Conservation (phyloP, 2,888 invertebrate species). For the Dicroscelio sp. region DNA sequence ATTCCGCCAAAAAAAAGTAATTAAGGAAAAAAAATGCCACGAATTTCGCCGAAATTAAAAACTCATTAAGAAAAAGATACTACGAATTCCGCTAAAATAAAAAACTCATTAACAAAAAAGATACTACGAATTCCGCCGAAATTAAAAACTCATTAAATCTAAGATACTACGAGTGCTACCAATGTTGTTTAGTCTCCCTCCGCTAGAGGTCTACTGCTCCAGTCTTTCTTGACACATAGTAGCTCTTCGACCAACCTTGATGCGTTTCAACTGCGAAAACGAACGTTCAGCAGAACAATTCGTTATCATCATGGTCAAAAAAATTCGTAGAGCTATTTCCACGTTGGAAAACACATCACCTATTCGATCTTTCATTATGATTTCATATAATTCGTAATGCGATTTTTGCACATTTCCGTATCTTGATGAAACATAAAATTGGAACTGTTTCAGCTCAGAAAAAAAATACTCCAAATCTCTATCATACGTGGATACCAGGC, state of each 20-base stretch:
- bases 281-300: constrained; percentile 22
- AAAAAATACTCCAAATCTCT: constrained; percentile 37
- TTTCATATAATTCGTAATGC: constrained; percentile 21
- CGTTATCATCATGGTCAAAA: constrained; percentile 19
- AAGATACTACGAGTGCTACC: no score
- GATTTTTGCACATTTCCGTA: background rate
- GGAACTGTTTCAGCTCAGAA: constrained; percentile 44
- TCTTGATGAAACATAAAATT: constrained; percentile 1
- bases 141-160: no score
- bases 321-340: constrained; percentile 16
- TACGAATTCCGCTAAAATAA: no score
- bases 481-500: constrained; percentile 11
- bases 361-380: background rate
- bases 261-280: constrained; percentile 14
- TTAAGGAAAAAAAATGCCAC: no score
- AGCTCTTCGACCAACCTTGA: constrained; percentile 1
- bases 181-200: no score
- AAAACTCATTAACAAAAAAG: no score
- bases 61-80: no score
- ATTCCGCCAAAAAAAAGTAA: no score
- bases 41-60: no score
- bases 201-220: no score
- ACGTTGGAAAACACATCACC: constrained; percentile 2
- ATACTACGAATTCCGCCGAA: no score
- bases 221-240: background rate